Evolutionary conservation across 1,140 invertebrate genomes (phyloP), one percentile per base, ranked within the genome.

Genomic region (Drosophila burlai): DNA sequence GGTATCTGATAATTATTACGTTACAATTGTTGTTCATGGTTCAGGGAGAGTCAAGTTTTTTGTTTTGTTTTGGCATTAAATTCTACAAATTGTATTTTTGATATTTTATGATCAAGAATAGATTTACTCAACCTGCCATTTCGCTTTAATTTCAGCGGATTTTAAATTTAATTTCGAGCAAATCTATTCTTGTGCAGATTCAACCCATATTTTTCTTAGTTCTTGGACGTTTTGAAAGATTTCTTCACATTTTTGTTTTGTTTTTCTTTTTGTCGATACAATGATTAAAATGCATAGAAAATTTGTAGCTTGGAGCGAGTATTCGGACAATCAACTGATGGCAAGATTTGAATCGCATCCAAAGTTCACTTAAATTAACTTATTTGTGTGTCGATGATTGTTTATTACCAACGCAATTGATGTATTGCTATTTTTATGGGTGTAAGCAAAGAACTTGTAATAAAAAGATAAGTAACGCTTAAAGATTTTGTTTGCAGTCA

Each of bases 1-100:
- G 18, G 50, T 34, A 58, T 52, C 43, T 60, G 31, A 52, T 73
- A 60, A 60, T 73, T 21, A 60, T 77, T 59, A 77, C 71, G n/a
- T 77, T 76, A 55, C 57, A 76, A 66, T 68, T 76, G 40, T 77
- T 76, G 45, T 77, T 76, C 54, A 49, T 67, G 73, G 43, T 55
- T 62, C 18, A 21, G 24, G 49, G 49, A 74, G 47, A 74, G 21
- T 74, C 63, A 42, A 63, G 34, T 24, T 24, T 24, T 24, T 3
- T 62, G 63, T 34, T 34, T 75, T 26, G 47, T 72, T 55, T 79
- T 72, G 72, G 52, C 58, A 38, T 65, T 73, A 47, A 55, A 45
- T 72, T 72, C 69, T 72, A 73, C 69, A 52, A 69, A 72, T 61
- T 73, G 31, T 72, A 43, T 52, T 73, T 60, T 75, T 75, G 69